Evolutionary conservation across 2,113 vertebrate species (phyloP), one percentile per base, ranked within the genome.

Genomic region (Formicarius rufipectus): DNA sequence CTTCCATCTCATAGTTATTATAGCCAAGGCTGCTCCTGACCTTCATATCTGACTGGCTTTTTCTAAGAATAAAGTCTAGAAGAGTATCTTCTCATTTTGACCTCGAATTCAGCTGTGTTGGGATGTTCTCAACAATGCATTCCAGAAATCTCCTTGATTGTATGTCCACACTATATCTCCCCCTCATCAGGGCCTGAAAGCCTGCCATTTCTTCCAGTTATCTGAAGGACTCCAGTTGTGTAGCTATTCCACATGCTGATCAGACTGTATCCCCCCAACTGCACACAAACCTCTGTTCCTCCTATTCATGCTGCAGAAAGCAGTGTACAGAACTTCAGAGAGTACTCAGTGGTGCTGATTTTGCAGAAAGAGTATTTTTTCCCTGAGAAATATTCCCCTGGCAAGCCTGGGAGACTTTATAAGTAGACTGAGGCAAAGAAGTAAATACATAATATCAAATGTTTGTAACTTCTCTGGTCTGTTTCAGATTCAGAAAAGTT

Each of bases 121-220:
- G 24, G 7, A 49, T 56, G 5, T 35, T 72, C 14, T 45, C 20
- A 24, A 45, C 17, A 59, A 49, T 12, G 39, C 5, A 33, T 6
- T 56, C 23, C 55, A 69, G 67, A 78, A 83, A 35, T 55, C 16
- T 55, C 28, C 40, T 56, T 22, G 7, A 21, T 24, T n/a, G 1
- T 62, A 27, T n/a, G 2, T 62, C 30, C 42, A 24, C 9, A 9
- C 3, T 19, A 1, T 64, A 12, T 24, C 0, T 0, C 14, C 28
- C 52, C 37, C 66, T 81, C 23, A 74, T 1, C 12, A 49, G 25
- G 7, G 10, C 35, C 24, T 82, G 30, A 22, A 80, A 62, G 71
- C 0, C 1, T 31, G 45, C 40, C 9, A 13, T 66, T 87, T 90
- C 45, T 78, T 58, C n/a, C 40, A 75, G 17, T 52, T 78, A 16